A percentile compares a stretch with the other conserved stretches of the same genome.
Conservation (phyloP, 2,113 vertebrate genomes). For the Colistium nudipinnis region DNA sequence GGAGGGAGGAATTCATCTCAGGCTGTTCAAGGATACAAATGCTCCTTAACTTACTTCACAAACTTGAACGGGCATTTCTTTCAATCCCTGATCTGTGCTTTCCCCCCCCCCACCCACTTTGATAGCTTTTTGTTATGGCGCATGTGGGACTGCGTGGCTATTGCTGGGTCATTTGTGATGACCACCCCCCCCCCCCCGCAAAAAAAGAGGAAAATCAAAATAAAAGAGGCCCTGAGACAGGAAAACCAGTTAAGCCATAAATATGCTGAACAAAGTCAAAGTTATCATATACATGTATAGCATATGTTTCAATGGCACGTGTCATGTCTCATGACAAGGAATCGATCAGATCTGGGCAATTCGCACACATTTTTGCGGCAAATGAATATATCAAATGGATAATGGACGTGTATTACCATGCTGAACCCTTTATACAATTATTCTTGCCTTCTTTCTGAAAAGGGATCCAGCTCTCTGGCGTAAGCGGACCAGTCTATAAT, state of each 20-base stretch:
- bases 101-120: too few species aligned
- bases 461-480: too few species aligned
- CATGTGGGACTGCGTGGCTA: slow-evolving; percentile 31
- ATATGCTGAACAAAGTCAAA: slow-evolving; percentile 64
- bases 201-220: slow-evolving; percentile 11
- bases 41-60: slow-evolving; percentile 16
- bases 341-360: slow-evolving; percentile 43
- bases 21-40: slow-evolving; percentile 25
- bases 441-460: too few species aligned
- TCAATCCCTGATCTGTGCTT: too few species aligned
- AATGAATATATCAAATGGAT: slow-evolving; percentile 52
- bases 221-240: slow-evolving; percentile 24
- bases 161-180: slow-evolving; percentile 46
- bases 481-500: too few species aligned
- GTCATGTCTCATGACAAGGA: slow-evolving; percentile 51
- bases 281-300: slow-evolving; percentile 53
- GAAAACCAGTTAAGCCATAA: slow-evolving; percentile 66
- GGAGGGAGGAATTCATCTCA: slow-evolving; percentile 41
- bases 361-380: slow-evolving; percentile 15
- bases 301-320: too few species aligned
- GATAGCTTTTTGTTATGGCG: too few species aligned
- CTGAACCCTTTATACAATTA: not conserved
- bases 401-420: not conserved
- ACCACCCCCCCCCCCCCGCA: too few species aligned
- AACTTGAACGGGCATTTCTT: slow-evolving; percentile 17